Percentiles rank a stretch among this genome's conserved stretches.
These are phyloP conservation scores for Drosophila formosana DNA, from an alignment of 2,888 invertebrate species.

Conservation along the genomic window DNA sequence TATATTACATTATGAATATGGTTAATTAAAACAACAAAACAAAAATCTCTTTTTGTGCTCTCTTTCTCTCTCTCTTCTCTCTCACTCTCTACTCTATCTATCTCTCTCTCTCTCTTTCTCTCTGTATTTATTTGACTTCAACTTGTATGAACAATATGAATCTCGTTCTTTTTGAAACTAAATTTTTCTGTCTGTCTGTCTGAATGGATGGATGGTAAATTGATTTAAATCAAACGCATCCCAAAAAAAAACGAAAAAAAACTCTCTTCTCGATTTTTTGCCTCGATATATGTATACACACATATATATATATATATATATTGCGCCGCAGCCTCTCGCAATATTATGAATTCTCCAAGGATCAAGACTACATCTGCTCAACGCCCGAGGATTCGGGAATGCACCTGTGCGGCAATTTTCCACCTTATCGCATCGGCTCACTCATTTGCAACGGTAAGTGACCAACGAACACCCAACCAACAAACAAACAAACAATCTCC, in stretches of 20 bases:
- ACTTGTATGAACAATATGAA: background rate
- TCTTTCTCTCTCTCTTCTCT: conserved; percentile 43
- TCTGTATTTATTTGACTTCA: background rate
- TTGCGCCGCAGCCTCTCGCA: conserved; percentile 88
- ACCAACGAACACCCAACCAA: background rate
- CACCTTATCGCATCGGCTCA: conserved; percentile 91
- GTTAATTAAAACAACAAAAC: conserved; percentile 38
- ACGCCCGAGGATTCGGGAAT: conserved; percentile 97
- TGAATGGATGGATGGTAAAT: conserved; percentile 28
- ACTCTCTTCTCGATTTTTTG: conserved; percentile 34
- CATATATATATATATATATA: background rate
- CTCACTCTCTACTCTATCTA: conserved; percentile 14
- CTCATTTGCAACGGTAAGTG: conserved; percentile 90
- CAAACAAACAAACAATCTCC: background rate
- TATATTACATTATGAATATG: conserved; percentile 37
- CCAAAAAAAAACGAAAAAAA: conserved; percentile 38
- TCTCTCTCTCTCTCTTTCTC: conserved; percentile 22
- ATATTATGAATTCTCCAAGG: conserved; percentile 94
- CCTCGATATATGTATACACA: background rate
- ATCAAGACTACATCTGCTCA: conserved; percentile 98
- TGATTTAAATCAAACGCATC: conserved; percentile 41
- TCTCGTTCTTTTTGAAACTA: conserved; percentile 4
- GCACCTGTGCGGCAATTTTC: conserved; percentile 94
- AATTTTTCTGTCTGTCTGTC: conserved; percentile 19
- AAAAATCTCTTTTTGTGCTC: conserved; percentile 56